Percentiles rank a stretch among this genome's conserved stretches.
These are phyloP conservation scores for Plectropomus leopardus DNA, from an alignment of 2,113 vertebrate species.

Conservation along the genomic window DNA sequence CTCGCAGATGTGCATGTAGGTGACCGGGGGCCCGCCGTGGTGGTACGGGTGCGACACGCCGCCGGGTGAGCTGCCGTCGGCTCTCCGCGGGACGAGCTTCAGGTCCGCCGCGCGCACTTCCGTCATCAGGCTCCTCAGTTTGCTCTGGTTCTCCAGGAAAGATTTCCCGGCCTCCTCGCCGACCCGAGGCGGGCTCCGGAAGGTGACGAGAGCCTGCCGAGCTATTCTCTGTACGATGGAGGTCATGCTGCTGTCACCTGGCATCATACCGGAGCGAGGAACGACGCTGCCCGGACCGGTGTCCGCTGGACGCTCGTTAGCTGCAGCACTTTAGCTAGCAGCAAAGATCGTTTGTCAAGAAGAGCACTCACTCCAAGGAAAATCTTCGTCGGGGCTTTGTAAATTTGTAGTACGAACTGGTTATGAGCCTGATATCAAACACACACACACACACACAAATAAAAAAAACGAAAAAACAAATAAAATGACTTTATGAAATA, in stretches of 20 bases:
- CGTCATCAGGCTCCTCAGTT: slow-evolving; percentile 87
- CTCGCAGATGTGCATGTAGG: slow-evolving; percentile 98
- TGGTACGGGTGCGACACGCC: slow-evolving; percentile 39
- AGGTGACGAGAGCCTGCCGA: slow-evolving; percentile 90
- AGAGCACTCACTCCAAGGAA: not conserved
- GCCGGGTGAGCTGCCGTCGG: slow-evolving; percentile 61
- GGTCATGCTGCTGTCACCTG: slow-evolving; percentile 89
- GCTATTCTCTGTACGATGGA: slow-evolving; percentile 92
- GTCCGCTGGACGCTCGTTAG: not conserved
- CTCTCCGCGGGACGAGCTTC: slow-evolving; percentile 86
- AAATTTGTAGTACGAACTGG: not conserved
- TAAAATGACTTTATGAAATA: too few species aligned
- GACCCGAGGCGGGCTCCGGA: slow-evolving; percentile 78
- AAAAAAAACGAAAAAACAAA: too few species aligned
- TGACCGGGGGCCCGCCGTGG: slow-evolving; percentile 87
- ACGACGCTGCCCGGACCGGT: not conserved
- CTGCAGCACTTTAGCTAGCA: slow-evolving; percentile 29
- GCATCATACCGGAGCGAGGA: slow-evolving; percentile 80
- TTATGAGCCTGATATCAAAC: not conserved
- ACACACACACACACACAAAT: too few species aligned
- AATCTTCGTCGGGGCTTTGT: too few species aligned
- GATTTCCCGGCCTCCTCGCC: slow-evolving; percentile 57
- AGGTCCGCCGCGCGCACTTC: slow-evolving; percentile 92
- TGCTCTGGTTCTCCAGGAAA: slow-evolving; percentile 87
- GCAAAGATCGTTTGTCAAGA: not conserved